Base-by-base conservation (phyloP, 2,113 vertebrate genomes). In the Eira barbara region DNA sequence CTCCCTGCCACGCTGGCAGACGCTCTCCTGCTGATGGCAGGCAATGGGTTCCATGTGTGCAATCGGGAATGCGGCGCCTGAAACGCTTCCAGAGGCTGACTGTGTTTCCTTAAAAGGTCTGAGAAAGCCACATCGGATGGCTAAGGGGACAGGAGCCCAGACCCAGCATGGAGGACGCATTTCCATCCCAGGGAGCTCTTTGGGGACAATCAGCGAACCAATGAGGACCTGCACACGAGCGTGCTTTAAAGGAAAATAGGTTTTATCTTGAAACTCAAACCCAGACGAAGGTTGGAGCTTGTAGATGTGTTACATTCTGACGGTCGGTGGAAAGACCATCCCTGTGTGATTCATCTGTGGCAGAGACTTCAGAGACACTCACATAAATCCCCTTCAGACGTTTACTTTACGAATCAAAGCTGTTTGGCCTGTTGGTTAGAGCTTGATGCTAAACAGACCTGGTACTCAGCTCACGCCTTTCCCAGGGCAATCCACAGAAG, bases 41-140 rank as follows among this genome's bases (percentile, higher is more conserved):
- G 87, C 94, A 34, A 98, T 95, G 76, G 67, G 79, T 97, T 98
- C 98, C 98, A 97, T 96, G 98, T 85, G 97, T 85, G 73, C 86
- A 94, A 88, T 52, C 93, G 67, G 21, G 81, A 94, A 97, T 12
- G 73, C 4, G 21, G 82, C 25, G 0, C 61, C 93, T 95, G 98
- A 98, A 81, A 0, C 0, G 1, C 42, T 55, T 94, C 98, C 98
- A 93, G 20, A 36, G 34, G 36, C 0, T 9, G 39, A 4, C 15
- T 0, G 8, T 10, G 45, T 83, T 98, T 91, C 98, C 98, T 98
- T 98, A 98, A 93, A 99, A 98, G 98, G 98, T 97, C 74, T 0
- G 15, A 86, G 97, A 97, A 87, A 92, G 52, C 42, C 36, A 5
- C 57, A 21, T 18, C 9, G 6, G 15, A n/a, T 0, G 17, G 61